Conservation (phyloP, 2,888 invertebrate species). For the Norana najaformis region DNA sequence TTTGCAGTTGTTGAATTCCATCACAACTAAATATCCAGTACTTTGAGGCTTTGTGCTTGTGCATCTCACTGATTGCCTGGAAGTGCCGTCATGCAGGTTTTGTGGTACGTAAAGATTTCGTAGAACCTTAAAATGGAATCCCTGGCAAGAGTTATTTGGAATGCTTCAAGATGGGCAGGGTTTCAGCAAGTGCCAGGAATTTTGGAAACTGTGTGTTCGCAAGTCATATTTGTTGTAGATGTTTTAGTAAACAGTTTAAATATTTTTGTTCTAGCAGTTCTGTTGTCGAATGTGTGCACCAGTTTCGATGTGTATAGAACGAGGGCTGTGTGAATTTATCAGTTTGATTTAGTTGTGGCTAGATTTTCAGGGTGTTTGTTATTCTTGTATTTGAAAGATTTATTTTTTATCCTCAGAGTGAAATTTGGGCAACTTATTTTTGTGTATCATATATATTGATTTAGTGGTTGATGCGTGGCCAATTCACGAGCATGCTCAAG, state of each 20-base stretch:
- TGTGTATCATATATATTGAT: background rate
- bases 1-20: too few species aligned
- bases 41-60: background rate
- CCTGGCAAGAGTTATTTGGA: background rate
- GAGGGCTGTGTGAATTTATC: background rate
- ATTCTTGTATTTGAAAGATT: background rate
- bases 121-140: background rate
- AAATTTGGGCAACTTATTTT: background rate
- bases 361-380: background rate
- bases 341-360: background rate
- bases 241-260: background rate
- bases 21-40: background rate
- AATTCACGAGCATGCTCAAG: background rate
- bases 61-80: background rate
- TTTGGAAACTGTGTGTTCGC: background rate
- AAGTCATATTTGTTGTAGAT: background rate
- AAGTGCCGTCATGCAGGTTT: too few species aligned
- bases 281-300: background rate
- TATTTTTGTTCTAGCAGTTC: background rate
- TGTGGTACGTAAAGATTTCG: background rate
- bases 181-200: background rate
- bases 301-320: background rate
- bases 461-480: background rate
- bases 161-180: background rate
- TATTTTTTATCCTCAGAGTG: background rate